Conservation (phyloP, 2,113 vertebrate genomes). For the Sylvia atricapilla region DNA sequence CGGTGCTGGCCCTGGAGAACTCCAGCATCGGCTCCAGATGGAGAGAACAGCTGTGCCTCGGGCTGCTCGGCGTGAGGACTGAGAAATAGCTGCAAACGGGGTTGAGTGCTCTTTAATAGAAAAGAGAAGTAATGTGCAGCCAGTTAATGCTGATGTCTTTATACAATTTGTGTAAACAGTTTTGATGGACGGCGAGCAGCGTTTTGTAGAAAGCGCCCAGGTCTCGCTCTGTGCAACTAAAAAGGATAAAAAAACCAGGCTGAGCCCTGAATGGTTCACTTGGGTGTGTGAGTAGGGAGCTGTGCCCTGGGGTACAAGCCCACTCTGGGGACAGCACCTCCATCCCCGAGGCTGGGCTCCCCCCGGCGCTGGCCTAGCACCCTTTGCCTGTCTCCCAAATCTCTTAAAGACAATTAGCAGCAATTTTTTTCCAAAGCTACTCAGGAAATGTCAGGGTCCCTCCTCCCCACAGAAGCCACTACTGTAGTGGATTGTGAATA, state of each 20-base stretch:
- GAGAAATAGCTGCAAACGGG: too few relatives aligned
- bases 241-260: background rate
- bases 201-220: background rate
- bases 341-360: background rate
- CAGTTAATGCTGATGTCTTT: background rate
- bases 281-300: background rate
- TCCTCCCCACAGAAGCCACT: background rate
- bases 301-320: background rate
- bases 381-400: too few relatives aligned
- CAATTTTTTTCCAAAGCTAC: background rate
- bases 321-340: rapidly evolving
- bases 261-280: too few relatives aligned
- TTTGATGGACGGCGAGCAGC: background rate
- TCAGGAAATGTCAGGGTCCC: background rate
- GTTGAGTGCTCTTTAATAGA: too few relatives aligned
- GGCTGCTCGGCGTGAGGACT: too few relatives aligned
- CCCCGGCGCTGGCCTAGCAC: background rate
- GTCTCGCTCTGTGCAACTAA: background rate
- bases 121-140: background rate
- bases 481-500: background rate
- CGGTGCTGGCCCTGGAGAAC: background rate
- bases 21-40: background rate
- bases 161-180: too few relatives aligned
- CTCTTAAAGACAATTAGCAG: background rate
- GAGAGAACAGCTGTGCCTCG: too few relatives aligned